A percentile compares a stretch with the other conserved stretches of the same genome.
phyloP scores from a whole-genome alignment of 1,140 invertebrate species.

The Drosophila sucinea region DNA sequence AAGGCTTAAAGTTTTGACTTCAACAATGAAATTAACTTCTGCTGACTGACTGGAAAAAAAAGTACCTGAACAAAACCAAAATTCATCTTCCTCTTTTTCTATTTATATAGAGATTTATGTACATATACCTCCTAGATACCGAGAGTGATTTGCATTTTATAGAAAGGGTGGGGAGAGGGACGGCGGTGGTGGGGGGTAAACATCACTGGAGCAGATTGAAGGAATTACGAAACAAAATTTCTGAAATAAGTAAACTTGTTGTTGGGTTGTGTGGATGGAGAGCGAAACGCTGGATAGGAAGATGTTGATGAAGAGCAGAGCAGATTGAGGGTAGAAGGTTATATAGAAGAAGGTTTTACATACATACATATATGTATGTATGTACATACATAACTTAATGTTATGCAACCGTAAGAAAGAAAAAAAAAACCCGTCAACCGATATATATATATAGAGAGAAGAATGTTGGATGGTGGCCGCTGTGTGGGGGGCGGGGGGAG shows the following conservation, averaged over 20 bases:
- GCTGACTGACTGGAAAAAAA: too few species aligned
- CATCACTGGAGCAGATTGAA: conserved; percentile 6
- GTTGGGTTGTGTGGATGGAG: not conserved
- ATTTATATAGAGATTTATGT: not conserved
- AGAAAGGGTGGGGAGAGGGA: not conserved
- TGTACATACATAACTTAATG: not conserved
- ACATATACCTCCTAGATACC: not conserved
- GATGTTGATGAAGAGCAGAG: not conserved
- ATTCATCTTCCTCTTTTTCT: not conserved
- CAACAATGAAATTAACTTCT: too few species aligned
- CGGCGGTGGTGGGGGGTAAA: not conserved
- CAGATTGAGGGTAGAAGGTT: not conserved
- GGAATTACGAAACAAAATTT: conserved; percentile 8
- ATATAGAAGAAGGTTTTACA: too few species aligned
- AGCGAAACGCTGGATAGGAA: not conserved
- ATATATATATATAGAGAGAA: not conserved
- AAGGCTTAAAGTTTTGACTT: too few species aligned
- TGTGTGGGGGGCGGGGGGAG: too few species aligned
- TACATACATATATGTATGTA: not conserved
- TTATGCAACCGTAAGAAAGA: not conserved
- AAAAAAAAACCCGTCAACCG: not conserved
- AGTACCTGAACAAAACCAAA: too few species aligned
- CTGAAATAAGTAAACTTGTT: conserved; percentile 7
- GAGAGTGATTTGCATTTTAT: conserved; percentile 1
- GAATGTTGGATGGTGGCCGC: not conserved